These are phyloP conservation scores for Pluvianellus socialis DNA, from an alignment of 2,113 vertebrate genomes.

Conservation along the genomic window DNA sequence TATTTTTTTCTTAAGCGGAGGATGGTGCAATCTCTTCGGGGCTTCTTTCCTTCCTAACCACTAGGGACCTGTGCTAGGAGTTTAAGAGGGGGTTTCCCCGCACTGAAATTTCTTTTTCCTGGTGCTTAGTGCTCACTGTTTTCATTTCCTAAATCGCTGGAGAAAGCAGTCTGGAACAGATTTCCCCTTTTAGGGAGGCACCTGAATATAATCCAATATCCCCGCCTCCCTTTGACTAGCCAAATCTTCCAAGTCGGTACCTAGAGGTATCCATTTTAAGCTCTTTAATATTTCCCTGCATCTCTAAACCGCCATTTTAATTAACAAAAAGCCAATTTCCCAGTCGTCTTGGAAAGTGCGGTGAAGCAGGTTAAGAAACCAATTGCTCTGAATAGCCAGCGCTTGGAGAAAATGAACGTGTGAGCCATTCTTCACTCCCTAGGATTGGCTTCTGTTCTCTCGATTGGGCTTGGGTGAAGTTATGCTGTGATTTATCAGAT, in stretches of 20 bases:
- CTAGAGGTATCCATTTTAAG: constrained; percentile 43
- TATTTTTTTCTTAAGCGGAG: neutral
- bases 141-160: neutral
- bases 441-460: neutral
- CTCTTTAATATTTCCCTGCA: neutral
- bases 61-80: neutral
- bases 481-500: constrained; percentile 69
- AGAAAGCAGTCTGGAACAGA: neutral
- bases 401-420: neutral
- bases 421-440: neutral
- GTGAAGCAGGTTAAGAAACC: constrained; percentile 35
- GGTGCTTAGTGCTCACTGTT: neutral
- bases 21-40: neutral
- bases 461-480: constrained; percentile 6
- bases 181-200: neutral
- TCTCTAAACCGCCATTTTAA: constrained; percentile 49
- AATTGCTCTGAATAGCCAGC: constrained; percentile 5
- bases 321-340: constrained; percentile 47
- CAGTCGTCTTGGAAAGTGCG: neutral
- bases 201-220: neutral
- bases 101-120: neutral
- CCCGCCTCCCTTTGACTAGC: neutral
- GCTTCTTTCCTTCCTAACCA: neutral
- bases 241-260: neutral
- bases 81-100: neutral